Conservation (phyloP, 1,140 invertebrate species). For the Bombus sibiricus region DNA sequence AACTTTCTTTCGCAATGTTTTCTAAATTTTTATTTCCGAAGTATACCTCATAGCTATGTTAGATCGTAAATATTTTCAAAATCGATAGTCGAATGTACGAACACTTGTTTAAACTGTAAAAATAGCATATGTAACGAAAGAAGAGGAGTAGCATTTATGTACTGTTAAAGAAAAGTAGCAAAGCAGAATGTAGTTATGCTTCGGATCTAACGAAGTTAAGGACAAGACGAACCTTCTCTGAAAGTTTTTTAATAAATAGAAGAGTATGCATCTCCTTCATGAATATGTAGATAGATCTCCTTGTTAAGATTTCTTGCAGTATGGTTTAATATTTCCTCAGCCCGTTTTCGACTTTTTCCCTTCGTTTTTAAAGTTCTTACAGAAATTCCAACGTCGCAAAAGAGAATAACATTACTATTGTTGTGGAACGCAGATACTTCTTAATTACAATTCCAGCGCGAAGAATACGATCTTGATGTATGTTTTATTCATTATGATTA, state of each 20-base stretch:
- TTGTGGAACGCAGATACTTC: background rate
- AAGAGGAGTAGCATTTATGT: background rate
- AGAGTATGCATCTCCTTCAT: background rate
- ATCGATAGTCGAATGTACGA: background rate
- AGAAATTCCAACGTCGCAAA: background rate
- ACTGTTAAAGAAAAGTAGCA: background rate
- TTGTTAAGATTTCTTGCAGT: background rate
- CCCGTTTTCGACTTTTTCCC: background rate
- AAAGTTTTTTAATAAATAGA: constrained; percentile 24
- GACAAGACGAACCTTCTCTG: background rate
- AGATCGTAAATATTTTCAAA: background rate
- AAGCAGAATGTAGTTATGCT: background rate
- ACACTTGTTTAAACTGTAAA: background rate
- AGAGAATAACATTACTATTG: no score
- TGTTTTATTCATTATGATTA: background rate
- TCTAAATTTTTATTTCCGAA: no score
- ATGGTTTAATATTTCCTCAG: background rate
- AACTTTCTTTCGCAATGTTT: no score
- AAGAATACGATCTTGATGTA: background rate
- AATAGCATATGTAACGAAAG: background rate
- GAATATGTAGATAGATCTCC: constrained; percentile 12
- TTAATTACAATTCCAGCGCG: background rate
- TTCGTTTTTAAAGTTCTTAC: background rate
- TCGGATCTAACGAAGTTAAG: background rate
- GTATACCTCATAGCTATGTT: no score